Conservation (phyloP, 2,888 invertebrate species). For the Nephrotoma flavescens region DNA sequence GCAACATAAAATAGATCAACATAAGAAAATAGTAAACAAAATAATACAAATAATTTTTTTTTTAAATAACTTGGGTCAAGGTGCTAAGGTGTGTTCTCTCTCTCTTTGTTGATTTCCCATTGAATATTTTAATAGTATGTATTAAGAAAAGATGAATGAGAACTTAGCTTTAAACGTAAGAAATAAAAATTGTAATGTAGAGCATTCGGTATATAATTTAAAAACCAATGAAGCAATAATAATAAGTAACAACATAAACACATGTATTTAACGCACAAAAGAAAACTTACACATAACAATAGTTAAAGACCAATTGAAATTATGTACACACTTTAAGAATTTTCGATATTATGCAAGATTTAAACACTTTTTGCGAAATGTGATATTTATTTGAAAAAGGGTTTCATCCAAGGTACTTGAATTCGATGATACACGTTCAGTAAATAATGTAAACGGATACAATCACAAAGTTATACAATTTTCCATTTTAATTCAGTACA, state of each 20-base stretch:
- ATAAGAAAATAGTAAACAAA: not conserved
- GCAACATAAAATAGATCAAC: not conserved
- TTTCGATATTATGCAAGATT: not conserved
- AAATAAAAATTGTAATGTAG: not conserved
- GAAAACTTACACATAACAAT: not conserved
- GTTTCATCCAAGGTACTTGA: too few relatives aligned
- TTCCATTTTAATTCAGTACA: too few relatives aligned
- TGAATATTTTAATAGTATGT: not conserved
- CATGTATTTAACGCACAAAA: not conserved
- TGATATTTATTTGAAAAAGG: not conserved
- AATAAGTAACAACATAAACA: not conserved
- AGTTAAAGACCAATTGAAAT: not conserved
- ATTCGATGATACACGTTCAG: too few relatives aligned
- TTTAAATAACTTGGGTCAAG: slow-evolving; percentile 1
- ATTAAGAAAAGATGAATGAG: not conserved
- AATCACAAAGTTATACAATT: too few relatives aligned
- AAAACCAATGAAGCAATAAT: not conserved
- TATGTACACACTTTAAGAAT: not conserved
- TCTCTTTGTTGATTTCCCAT: not conserved
- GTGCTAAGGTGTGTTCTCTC: not conserved
- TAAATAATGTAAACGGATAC: too few relatives aligned
- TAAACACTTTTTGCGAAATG: not conserved
- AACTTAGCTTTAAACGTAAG: not conserved
- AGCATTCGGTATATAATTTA: not conserved
- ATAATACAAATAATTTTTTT: not conserved